Evolutionary conservation across 1,140 invertebrate genomes (phyloP).

Genomic region (Apocrypta bakeri): DNA sequence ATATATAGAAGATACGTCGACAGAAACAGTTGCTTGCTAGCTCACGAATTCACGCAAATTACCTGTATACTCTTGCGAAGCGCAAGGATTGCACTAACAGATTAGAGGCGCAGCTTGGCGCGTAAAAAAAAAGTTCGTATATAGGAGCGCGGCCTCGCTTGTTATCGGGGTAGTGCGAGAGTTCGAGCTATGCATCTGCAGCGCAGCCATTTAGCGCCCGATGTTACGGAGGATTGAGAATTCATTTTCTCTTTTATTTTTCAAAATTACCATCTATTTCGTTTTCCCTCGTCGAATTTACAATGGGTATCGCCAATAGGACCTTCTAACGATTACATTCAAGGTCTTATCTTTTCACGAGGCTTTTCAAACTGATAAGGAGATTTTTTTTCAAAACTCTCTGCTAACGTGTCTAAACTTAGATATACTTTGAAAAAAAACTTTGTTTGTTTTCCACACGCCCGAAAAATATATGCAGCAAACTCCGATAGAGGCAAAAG

Average conservation of each 20-base stretch:
- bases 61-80: neutral
- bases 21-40: too few species aligned
- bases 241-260: neutral
- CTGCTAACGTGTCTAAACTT: neutral
- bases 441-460: neutral
- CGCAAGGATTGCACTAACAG: neutral
- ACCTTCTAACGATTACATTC: neutral
- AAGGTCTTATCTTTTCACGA: neutral
- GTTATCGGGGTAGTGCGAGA: conserved; percentile 71
- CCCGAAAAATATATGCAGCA: neutral
- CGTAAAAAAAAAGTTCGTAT: neutral
- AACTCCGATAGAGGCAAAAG: too few species aligned
- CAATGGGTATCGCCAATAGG: neutral
- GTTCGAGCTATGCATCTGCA: conserved; percentile 49
- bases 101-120: neutral
- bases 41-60: neutral
- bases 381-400: neutral
- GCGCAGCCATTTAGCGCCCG: conserved; percentile 65
- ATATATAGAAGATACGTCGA: too few species aligned
- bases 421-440: neutral
- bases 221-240: neutral
- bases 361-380: neutral
- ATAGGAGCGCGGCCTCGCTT: conserved; percentile 49
- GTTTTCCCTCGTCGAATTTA: neutral
- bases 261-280: neutral